phyloP scores from a whole-genome alignment of 2,113 vertebrate genomes.

The Perca flavescens region DNA sequence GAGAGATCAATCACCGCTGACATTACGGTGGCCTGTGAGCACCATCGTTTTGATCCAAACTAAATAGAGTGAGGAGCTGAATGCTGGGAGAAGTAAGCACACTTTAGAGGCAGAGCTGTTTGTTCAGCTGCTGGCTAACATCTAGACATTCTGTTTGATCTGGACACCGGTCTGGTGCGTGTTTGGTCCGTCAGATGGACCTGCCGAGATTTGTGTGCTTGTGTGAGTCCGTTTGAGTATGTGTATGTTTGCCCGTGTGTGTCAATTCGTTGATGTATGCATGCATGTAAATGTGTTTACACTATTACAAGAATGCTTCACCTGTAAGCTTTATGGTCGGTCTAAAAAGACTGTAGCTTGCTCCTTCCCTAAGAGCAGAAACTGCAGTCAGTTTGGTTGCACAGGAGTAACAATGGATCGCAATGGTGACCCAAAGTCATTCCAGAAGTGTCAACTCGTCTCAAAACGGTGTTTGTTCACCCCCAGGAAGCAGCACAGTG shows the following conservation, averaged over 20 bases:
- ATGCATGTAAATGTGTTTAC: background rate
- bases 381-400: background rate
- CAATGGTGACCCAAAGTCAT: background rate
- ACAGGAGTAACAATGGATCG: background rate
- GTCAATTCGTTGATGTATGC: background rate
- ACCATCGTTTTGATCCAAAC: conserved; percentile 66
- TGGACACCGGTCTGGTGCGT: conserved; percentile 52
- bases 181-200: conserved; percentile 16
- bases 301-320: background rate
- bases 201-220: background rate
- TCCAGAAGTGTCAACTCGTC: background rate
- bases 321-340: background rate
- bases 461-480: background rate
- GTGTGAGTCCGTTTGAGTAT: background rate
- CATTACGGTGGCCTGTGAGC: conserved; percentile 63
- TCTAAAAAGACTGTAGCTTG: background rate
- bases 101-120: conserved; percentile 67
- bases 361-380: background rate
- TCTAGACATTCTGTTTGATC: conserved; percentile 67
- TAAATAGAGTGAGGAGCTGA: conserved; percentile 64
- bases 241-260: background rate
- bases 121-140: conserved; percentile 80
- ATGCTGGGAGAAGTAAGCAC: conserved; percentile 69
- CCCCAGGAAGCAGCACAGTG: too few relatives aligned
- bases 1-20: conserved; percentile 72